Conservation (phyloP, 2,797 vertebrate genomes). For the Onychomys torridus region DNA sequence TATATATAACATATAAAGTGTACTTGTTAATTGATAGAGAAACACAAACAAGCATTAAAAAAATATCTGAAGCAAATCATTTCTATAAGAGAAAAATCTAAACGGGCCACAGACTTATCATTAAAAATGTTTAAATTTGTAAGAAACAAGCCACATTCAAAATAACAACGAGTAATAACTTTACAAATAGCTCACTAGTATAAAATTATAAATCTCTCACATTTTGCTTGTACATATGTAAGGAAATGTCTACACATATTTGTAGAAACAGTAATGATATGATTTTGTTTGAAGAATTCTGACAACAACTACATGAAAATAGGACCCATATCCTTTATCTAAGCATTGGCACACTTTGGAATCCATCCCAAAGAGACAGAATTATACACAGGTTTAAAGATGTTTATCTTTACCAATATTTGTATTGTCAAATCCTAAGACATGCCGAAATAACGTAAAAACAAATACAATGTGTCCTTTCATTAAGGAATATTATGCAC, state of each 20-base stretch:
- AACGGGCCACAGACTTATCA: conserved; percentile 3
- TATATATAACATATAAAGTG: conserved; percentile 6
- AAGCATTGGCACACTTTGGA: conserved; percentile 4
- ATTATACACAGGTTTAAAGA: conserved; percentile 31
- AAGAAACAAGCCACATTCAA: conserved; percentile 21
- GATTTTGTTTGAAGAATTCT: background rate
- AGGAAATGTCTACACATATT: background rate
- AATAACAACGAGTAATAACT: background rate
- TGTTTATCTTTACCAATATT: background rate
- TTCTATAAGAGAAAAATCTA: background rate
- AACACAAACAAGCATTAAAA: background rate
- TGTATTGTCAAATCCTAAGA: background rate
- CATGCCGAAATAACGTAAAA: background rate
- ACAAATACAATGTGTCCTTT: background rate
- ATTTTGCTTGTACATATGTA: background rate
- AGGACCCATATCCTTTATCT: background rate
- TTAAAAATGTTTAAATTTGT: background rate
- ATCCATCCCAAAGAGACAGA: background rate
- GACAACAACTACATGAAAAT: background rate
- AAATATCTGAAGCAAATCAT: background rate
- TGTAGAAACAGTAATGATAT: background rate
- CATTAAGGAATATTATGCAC: background rate
- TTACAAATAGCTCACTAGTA: background rate
- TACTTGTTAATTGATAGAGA: background rate
- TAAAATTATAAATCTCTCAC: conserved; percentile 6